Base-by-base conservation (phyloP, 2,888 invertebrate species). In the Morinoia aosen region DNA sequence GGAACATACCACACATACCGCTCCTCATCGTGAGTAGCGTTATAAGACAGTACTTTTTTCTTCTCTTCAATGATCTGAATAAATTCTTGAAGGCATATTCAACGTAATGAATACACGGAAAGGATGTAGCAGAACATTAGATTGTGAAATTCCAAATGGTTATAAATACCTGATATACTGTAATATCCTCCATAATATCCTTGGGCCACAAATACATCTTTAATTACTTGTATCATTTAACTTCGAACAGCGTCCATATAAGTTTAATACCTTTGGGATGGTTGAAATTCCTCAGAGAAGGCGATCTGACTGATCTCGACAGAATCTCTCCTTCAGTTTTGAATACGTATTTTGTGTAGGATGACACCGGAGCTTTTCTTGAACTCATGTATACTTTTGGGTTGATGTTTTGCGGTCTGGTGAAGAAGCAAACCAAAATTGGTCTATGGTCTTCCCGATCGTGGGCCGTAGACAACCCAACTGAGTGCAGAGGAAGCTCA, bases 401-500 rank as follows among this genome's bases (percentile, higher is more conserved):
- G 95, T 64, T 94, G 40, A 64, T n/a, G 91, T 90, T 95, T 4
- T 93, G 94, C 7, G 96, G 96, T 39, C 95, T 95, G 25, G 96
- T 96, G 94, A 97, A 97, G 97, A 99, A 99, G 0, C 98, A 99
- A 19, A 99, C 99, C 98, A 99, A 98, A 97, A 99, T 99, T 0
- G 99, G 99, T 97, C 99, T 99, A 97, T 98, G 98, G 96, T 98
- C 98, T 97, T 98, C 98, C 48, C 97, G 96, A 97, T 96, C 98
- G 96, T 98, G 98, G 11, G 98, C 98, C 97, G 98, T 98, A 40
- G 98, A 98, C 76, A 99, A 97, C 0, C 99, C 99, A 95, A 99
- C 98, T 97, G 98, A 98, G 97, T 98, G 98, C 0, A 99, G 98
- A 97, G 98, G 98, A 25, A 99, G 98, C 97, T 99, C 98, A 96